Base-by-base conservation (phyloP, 1,140 invertebrate genomes). In the Cardiocondyla obscurior region DNA sequence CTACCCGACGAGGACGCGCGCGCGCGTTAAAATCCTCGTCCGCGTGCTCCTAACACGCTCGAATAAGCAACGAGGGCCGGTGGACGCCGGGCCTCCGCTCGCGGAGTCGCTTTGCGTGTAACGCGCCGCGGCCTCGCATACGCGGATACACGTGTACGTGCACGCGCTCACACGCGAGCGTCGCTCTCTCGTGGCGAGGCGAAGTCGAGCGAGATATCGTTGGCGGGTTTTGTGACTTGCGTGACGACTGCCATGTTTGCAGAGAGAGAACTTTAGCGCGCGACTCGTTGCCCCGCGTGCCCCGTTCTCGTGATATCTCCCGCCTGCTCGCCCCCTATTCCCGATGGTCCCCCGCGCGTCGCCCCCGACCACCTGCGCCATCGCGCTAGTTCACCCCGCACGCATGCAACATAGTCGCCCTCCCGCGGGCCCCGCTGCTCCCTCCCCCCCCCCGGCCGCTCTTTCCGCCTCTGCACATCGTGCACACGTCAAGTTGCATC, bases 241-340 rank as follows among this genome's bases (percentile, higher is more conserved):
- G 93, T 93, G 93, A 93, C 93, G 92, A 89, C 90, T 92, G 90
- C 91, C 92, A 91, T 93, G 92, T 93, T 93, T 93, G 91, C 91
- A 85, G 87, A 91, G 91, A 89, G 91, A 65, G 81, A 81, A 86
- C 74, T 87, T 74, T 84, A 81, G 73, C 73, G 64, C 65, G 70
- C 84, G 81, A 57, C 74, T 70, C 55, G 58, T 39, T 57, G 51
- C 86, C 73, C 65, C 85, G 85, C 85, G 44, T 81, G 51, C 74
- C 60, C 33, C 49, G 58, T 65, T 55, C 57, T 57, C 60, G 49
- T 65, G 69, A 64, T 67, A 55, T 28, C 46, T 14, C n/a, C 60
- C 19, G 12, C 12, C 60, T 28, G 12, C 28, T 28, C 39, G 39
- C n/a, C 33, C n/a, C 10, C 36, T 28, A 19, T 19, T 14, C 42